Base-by-base conservation (phyloP, 2,888 invertebrate species). In the Troglohyphantes excavatus region DNA sequence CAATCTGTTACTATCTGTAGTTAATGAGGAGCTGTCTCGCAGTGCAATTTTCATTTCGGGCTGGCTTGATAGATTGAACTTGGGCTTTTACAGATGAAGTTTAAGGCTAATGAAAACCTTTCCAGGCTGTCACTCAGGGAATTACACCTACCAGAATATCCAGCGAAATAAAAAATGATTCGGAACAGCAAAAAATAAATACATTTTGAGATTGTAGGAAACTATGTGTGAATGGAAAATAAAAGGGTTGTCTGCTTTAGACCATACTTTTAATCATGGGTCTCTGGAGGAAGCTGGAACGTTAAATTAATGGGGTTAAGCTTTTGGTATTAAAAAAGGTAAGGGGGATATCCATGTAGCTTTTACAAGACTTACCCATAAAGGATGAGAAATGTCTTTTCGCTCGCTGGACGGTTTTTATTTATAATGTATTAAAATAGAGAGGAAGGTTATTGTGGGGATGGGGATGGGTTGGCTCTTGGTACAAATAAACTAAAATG, bases 101-200 rank as follows among this genome's bases (percentile, higher is more conserved):
- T 89, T 82, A 89, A 61, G 68, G 82, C 90, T 90, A 90, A 90
- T 90, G 90, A 90, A 90, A 90, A 90, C 90, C 84, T 90, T 90
- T 84, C 90, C 27, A 33, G 75, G 78, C 90, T 90, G 90, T 84
- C 90, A 90, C 78, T 89, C 88, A 82, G 53, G 21, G 82, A 75
- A 82, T 83, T 89, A 89, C 88, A 82, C 88, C 88, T 89, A 89
- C 75, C 82, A 83, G 88, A 88, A 88, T 82, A 82, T 82, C 68
- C 29, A 21, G 29, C n/a, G 68, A 61, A 81, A 82, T 82, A 89
- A 89, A 82, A 89, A 88, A 89, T 82, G 82, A 76, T 88, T 88
- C 82, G 73, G 23, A 11, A 33, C 63, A 23, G 65, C 70, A 81
- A 88, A 85, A 86, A 81, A n/a, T n/a, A n/a, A 89, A 76, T 46